Evolutionary conservation across 2,797 vertebrate genomes (phyloP).

Genomic region (Premnoplex brunnescens): DNA sequence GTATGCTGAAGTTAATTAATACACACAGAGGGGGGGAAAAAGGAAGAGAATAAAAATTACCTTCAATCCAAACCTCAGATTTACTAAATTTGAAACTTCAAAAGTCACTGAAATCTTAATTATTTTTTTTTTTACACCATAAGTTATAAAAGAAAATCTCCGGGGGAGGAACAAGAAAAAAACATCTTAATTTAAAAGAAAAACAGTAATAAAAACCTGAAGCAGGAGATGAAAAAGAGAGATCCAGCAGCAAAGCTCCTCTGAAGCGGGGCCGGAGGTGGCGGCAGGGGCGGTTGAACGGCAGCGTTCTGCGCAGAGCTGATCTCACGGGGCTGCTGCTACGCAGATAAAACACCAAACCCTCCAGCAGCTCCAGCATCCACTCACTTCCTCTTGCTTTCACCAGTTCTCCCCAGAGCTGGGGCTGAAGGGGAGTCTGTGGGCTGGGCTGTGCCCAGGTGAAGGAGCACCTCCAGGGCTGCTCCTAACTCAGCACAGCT

Average conservation of each 20-base stretch:
- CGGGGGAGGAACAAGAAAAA: neutral
- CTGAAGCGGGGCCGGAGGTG: neutral
- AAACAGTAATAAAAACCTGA: neutral
- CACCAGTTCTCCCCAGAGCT: neutral
- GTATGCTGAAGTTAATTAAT: neutral
- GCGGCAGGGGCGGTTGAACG: neutral
- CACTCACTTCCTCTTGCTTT: neutral
- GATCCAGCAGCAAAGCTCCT: neutral
- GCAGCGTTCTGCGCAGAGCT: neutral
- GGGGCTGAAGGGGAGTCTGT: neutral
- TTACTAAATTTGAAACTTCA: neutral
- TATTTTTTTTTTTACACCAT: neutral
- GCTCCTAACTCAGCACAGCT: conserved; percentile 82
- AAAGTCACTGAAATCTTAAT: neutral
- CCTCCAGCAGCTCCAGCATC: neutral
- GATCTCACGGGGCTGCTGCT: neutral
- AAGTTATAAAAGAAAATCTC: neutral
- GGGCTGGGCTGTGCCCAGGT: conserved; percentile 8
- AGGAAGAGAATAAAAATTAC: neutral
- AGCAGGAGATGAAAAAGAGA: neutral
- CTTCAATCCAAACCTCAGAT: neutral
- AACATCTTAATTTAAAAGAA: neutral
- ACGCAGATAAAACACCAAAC: neutral
- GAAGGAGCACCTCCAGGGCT: conserved; percentile 47
- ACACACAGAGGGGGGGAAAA: neutral